These are phyloP conservation scores for Sebastes iracundus DNA, from an alignment of 2,797 vertebrate genomes.

Conservation along the genomic window DNA sequence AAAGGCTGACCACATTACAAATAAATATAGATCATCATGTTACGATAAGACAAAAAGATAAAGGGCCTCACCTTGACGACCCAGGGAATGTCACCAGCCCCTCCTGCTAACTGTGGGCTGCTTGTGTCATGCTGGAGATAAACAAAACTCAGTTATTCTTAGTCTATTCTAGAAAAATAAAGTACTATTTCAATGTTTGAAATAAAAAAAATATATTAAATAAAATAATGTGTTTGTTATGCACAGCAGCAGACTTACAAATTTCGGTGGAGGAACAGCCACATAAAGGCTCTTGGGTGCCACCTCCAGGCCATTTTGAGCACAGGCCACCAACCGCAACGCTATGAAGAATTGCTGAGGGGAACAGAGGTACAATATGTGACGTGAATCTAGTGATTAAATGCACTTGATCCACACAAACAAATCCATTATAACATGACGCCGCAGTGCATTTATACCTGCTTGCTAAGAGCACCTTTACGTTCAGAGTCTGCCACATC, in stretches of 20 bases:
- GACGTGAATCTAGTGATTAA: not conserved
- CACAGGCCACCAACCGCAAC: slow-evolving; percentile 94
- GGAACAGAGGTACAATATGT: slow-evolving; percentile 13
- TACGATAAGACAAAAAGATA: not conserved
- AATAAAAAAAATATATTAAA: not conserved
- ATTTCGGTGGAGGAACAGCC: slow-evolving; percentile 94
- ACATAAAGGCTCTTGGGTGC: slow-evolving; percentile 89
- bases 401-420: not conserved
- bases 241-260: slow-evolving; percentile 86
- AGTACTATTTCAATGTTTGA: not conserved
- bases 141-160: slow-evolving; percentile 36
- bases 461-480: slow-evolving; percentile 95
- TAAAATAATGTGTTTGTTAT: not conserved
- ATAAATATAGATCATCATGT: not conserved
- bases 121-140: slow-evolving; percentile 87
- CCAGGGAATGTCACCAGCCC: slow-evolving; percentile 88
- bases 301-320: slow-evolving; percentile 98
- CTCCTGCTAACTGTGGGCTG: slow-evolving; percentile 88
- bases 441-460: slow-evolving; percentile 81
- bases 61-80: slow-evolving; percentile 90
- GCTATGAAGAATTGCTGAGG: slow-evolving; percentile 96
- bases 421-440: not conserved
- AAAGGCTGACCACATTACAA: not conserved
- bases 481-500: slow-evolving; percentile 95
- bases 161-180: not conserved